These are phyloP conservation scores for Cybosia mesomella DNA, from an alignment of 2,888 invertebrate species.

Conservation along the genomic window DNA sequence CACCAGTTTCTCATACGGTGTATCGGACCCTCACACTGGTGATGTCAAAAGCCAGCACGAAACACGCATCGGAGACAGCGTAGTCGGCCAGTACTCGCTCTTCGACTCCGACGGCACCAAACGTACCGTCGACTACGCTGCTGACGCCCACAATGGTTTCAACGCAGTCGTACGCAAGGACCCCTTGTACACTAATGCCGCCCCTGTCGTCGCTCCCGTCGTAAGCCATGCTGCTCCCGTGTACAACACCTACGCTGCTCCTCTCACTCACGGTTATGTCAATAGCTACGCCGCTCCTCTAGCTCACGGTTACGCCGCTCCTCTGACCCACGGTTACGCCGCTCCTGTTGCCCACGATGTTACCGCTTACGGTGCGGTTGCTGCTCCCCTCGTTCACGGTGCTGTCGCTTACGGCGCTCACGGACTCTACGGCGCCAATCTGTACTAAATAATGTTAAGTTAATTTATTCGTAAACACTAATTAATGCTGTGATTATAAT, in stretches of 20 bases:
- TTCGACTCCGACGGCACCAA: constrained; percentile 88
- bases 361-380: constrained; percentile 48
- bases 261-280: constrained; percentile 43
- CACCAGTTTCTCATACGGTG: constrained; percentile 80
- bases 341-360: constrained; percentile 45
- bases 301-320: constrained; percentile 46
- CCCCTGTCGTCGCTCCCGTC: constrained; percentile 61
- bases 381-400: constrained; percentile 43
- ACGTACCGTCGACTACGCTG: constrained; percentile 88
- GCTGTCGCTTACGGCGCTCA: constrained; percentile 49
- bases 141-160: constrained; percentile 83
- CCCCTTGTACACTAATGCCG: constrained; percentile 64
- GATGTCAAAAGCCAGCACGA: constrained; percentile 87
- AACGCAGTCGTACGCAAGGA: constrained; percentile 86
- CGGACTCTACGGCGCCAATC: constrained; percentile 50
- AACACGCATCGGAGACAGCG: constrained; percentile 88
- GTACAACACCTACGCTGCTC: constrained; percentile 36
- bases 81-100: constrained; percentile 83
- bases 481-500: not conserved
- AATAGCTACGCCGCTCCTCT: constrained; percentile 53
- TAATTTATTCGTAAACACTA: constrained; percentile 5
- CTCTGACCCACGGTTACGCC: constrained; percentile 40
- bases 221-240: constrained; percentile 40
- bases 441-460: constrained; percentile 7
- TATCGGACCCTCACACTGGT: constrained; percentile 79